Base-by-base conservation (phyloP, 2,113 vertebrate genomes). In the Epinephelus cyanopodus region DNA sequence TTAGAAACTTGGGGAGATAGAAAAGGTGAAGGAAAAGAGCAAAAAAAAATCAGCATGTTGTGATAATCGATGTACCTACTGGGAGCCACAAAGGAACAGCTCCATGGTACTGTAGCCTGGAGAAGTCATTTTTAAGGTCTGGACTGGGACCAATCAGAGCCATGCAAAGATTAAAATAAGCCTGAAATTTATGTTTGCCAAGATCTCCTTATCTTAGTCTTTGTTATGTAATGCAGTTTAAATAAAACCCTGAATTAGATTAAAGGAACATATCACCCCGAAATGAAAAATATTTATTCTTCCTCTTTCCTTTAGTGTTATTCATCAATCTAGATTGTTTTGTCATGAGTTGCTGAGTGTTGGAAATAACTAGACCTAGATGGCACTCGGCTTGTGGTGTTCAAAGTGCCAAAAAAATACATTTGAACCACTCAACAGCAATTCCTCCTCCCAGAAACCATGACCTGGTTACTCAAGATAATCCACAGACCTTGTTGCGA, bases 101-200 rank as follows among this genome's bases (percentile, higher is more conserved):
- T 48, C 12, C 60, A 42, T 52, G 54, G 50, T 25, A 37, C 25
- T 74, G 54, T 57, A 58, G 70, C 74, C 29, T 67, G 5, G 5
- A 71, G 37, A 52, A 48, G 27, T 66, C 73, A 39, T 85, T 74
- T 66, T 75, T 29, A 56, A 76, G 60, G 25, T 71, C 66, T 60
- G 37, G 4, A 13, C 42, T 71, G 52, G 50, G 21, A 72, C 50
- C 74, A 61, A 54, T 74, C 39, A 48, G 61, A 58, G 25, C 50
- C 37, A 71, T 25, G 47, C 63, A 75, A 56, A 62, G 39, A 82
- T 74, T 62, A 63, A 74, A 88, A 77, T 48, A 45, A 84, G 56
- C 54, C 61, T 82, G 57, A 77, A 75, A 82, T 82, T 42, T 62
- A n/a, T 76, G 61, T 81, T 76, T 68, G 58, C 79, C 11, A 68